phyloP scores from a whole-genome alignment of 1,140 invertebrate genomes.

The Atta colombica region DNA sequence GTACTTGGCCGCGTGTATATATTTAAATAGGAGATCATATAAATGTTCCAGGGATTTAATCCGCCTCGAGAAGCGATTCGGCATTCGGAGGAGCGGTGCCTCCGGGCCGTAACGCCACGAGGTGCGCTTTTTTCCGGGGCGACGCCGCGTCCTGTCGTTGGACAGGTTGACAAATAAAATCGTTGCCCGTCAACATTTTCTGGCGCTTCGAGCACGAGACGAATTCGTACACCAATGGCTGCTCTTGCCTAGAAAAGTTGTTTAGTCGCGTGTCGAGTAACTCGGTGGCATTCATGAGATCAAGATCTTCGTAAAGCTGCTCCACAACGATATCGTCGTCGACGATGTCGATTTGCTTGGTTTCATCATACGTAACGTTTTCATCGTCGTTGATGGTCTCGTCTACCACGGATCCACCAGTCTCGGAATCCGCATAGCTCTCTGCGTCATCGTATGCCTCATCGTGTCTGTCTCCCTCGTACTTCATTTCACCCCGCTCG shows the following conservation, averaged over 20 bases:
- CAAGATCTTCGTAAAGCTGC: constrained; percentile 87
- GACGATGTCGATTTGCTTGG: constrained; percentile 85
- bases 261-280: constrained; percentile 84
- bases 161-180: constrained; percentile 85
- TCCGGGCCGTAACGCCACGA: constrained; percentile 78
- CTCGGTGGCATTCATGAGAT: constrained; percentile 87
- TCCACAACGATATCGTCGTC: constrained; percentile 71
- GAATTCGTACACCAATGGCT: constrained; percentile 80
- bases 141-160: constrained; percentile 66
- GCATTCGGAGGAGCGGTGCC: constrained; percentile 71
- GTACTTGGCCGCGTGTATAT: constrained; percentile 14
- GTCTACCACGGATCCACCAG: constrained; percentile 78
- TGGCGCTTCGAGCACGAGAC: constrained; percentile 81
- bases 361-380: constrained; percentile 85
- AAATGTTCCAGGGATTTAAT: constrained; percentile 68
- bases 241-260: constrained; percentile 77
- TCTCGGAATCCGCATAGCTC: constrained; percentile 85
- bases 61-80: constrained; percentile 82
- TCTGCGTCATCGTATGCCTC: constrained; percentile 85
- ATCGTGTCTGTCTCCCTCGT: constrained; percentile 83
- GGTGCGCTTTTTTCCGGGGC: constrained; percentile 81
- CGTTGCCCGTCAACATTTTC: constrained; percentile 82
- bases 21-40: constrained; percentile 22
- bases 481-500: constrained; percentile 95
- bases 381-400: constrained; percentile 40